Evolutionary conservation across 2,888 invertebrate species (phyloP), one percentile per base, ranked within the genome.

Genomic region (Andrena flavipes): DNA sequence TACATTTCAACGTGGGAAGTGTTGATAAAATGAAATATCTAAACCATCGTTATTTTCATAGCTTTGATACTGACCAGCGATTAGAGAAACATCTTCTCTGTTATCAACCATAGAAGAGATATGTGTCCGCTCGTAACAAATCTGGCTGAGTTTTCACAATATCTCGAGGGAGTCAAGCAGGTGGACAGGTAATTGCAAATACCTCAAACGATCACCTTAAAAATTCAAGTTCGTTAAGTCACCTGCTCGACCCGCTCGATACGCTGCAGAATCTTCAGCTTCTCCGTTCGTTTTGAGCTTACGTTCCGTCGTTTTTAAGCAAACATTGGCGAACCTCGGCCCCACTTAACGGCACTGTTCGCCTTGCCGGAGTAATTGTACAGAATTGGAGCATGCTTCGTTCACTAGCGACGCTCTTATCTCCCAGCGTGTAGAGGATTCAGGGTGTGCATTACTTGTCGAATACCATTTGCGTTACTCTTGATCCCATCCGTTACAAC

Each of bases 401-500:
- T 35, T 63, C n/a, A n/a, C 51, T 2, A 51, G n/a, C 42, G 16
- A 16, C 4, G 42, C 42, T 42, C 13, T 2, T 51, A 2, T 20
- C 20, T 51, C 20, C 20, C 51, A 20, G 20, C n/a, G n/a, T 51
- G 51, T 2, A 51, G 8, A n/a, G 20, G 20, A 20, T 51, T 20
- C 51, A 8, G 20, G 71, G 26, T 51, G 42, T 33, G 48, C 23
- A 60, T 30, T 60, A n/a, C 69, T 13, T 13, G 33, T 76, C 26
- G 30, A 16, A 10, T 54, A 63, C 63, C 72, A 68, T 56, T 75
- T 51, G 56, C 67, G 54, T 69, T 63, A 77, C 51, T 73, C 83
- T 76, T 76, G 72, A 83, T 83, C 77, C 80, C 72, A 74, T 76
- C 79, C 79, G 80, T 81, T 81, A 84, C 82, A 76, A 78, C 80